These are phyloP conservation scores for Manduca sexta DNA, from an alignment of 1,140 invertebrate species.

Conservation along the genomic window DNA sequence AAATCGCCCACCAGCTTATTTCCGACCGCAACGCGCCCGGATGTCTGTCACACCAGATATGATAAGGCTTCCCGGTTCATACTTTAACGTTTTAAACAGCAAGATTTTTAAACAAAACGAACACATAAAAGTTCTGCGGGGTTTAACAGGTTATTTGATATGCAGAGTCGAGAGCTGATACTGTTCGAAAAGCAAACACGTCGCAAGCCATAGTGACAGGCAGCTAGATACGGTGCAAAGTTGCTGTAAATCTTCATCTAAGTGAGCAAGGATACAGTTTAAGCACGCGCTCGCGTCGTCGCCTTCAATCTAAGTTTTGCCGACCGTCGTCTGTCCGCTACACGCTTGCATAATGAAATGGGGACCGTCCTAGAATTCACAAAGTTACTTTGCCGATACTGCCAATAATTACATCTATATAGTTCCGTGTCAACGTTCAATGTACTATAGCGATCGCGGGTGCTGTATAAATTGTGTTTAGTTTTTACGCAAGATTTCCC, in stretches of 20 bases:
- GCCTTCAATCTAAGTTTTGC: constrained; percentile 70
- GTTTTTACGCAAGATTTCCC: constrained; percentile 25
- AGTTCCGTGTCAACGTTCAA: constrained; percentile 22
- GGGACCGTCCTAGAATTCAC: constrained; percentile 46
- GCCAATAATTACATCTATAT: constrained; percentile 50
- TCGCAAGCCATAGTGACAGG: constrained; percentile 8
- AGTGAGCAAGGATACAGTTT: constrained; percentile 54
- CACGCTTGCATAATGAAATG: constrained; percentile 65
- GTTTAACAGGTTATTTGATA: no score
- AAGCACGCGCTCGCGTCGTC: constrained; percentile 60
- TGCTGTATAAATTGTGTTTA: constrained; percentile 4
- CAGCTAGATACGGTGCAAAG: constrained; percentile 28
- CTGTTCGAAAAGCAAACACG: constrained; percentile 3
- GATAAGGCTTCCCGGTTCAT: constrained; percentile 53
- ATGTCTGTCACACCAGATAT: constrained; percentile 21
- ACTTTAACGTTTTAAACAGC: neutral
- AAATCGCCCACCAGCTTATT: constrained; percentile 43
- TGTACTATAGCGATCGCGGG: neutral
- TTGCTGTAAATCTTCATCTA: constrained; percentile 59
- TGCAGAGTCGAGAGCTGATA: neutral
- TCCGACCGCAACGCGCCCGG: constrained; percentile 29
- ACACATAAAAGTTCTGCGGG: no score
- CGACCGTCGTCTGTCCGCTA: constrained; percentile 43
- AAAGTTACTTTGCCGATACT: constrained; percentile 38
- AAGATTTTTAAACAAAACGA: no score